Conservation (phyloP, 2,797 vertebrate species). For the Manis pentadactyla region DNA sequence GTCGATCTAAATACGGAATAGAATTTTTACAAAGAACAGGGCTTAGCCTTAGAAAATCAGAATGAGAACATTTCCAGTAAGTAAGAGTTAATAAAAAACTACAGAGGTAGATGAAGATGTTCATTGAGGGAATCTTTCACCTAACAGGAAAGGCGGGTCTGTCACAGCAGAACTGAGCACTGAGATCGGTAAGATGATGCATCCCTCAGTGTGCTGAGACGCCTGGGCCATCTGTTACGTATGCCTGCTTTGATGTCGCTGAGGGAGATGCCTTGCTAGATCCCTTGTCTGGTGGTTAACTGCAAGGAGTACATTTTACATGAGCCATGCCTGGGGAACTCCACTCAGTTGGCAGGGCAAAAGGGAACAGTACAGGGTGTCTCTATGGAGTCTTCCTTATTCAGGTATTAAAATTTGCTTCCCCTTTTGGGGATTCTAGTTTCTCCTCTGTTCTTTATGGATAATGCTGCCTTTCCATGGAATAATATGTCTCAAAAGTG, state of each 20-base stretch:
- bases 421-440: background rate
- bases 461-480: background rate
- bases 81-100: background rate
- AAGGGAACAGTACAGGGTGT: background rate
- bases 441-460: background rate
- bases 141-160: background rate
- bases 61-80: background rate
- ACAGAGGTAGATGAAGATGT: background rate
- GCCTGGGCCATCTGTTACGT: background rate
- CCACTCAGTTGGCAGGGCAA: background rate
- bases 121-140: background rate
- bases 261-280: background rate
- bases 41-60: background rate
- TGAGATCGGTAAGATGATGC: background rate
- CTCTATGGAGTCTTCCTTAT: background rate
- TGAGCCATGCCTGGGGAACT: background rate
- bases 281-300: background rate
- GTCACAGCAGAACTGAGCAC: background rate
- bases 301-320: background rate
- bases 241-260: background rate
- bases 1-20: background rate
- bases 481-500: background rate
- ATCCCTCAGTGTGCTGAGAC: background rate
- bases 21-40: constrained; percentile 21
- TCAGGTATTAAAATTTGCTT: background rate